These are phyloP conservation scores for Sarcophaga carnaria DNA, from an alignment of 2,888 invertebrate species.

Conservation along the genomic window DNA sequence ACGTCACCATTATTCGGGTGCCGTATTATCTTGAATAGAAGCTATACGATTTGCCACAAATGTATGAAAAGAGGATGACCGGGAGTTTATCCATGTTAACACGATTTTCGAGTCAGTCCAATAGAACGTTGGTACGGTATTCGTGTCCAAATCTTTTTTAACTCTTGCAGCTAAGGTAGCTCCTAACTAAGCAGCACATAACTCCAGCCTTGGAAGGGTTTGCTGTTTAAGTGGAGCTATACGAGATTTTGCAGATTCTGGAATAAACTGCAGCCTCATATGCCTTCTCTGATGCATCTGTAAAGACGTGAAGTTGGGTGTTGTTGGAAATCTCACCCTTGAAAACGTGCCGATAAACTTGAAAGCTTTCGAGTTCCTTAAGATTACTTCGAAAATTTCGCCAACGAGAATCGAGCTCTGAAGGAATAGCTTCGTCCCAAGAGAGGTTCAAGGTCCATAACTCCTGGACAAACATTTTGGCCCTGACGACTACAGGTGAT, in stretches of 20 bases:
- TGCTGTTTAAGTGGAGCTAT: conserved; percentile 5
- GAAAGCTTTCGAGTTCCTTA: neutral
- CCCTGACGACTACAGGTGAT: conserved; percentile 28
- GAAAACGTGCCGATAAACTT: conserved; percentile 5
- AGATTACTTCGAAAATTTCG: conserved; percentile 4
- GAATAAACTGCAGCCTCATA: neutral
- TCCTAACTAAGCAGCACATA: neutral
- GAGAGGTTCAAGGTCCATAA: conserved; percentile 25
- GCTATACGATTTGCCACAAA: neutral
- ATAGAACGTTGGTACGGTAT: neutral
- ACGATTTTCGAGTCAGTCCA: conserved; percentile 11
- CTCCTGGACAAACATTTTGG: conserved; percentile 6
- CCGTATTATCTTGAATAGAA: neutral
- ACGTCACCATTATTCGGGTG: neutral
- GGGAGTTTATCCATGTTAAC: neutral
- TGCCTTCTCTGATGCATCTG: conserved; percentile 3
- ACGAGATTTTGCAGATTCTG: neutral
- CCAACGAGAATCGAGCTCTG: neutral
- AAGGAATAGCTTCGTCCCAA: neutral
- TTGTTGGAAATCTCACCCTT: neutral
- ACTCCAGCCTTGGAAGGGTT: neutral
- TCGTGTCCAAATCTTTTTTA: neutral
- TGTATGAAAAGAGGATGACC: conserved; percentile 1
- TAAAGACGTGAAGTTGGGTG: conserved; percentile 10
- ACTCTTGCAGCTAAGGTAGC: neutral